Percentiles rank a stretch among this genome's conserved stretches.
Conservation (phyloP, 2,113 vertebrate genomes). For the Pholis gunnellus region DNA sequence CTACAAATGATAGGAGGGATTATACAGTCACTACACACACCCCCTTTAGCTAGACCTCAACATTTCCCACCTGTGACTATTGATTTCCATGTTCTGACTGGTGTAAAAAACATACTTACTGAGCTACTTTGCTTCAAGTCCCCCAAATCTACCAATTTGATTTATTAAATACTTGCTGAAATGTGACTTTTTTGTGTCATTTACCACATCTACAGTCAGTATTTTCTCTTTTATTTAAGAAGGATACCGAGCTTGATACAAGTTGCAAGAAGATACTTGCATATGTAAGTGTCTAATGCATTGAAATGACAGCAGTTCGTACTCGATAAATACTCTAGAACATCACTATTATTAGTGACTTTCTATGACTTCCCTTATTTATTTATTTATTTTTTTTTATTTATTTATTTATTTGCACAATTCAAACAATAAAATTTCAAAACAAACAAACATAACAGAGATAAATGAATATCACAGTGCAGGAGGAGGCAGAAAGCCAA, state of each 20-base stretch:
- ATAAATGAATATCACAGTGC: too few relatives aligned
- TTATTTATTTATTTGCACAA: too few relatives aligned
- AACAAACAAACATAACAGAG: too few relatives aligned
- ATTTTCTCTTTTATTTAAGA: not conserved
- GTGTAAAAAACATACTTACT: not conserved
- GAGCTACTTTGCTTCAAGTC: not conserved
- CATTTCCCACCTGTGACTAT: conserved; percentile 34
- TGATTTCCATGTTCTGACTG: not conserved
- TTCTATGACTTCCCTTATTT: not conserved
- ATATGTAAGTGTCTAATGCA: not conserved
- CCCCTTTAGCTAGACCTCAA: conserved; percentile 23
- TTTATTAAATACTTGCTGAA: not conserved
- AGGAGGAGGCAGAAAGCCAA: too few relatives aligned
- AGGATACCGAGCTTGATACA: not conserved
- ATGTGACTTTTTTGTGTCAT: not conserved
- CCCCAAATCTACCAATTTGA: not conserved
- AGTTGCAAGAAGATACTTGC: too few relatives aligned
- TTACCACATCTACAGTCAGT: not conserved
- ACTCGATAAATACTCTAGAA: not conserved
- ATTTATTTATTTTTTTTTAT: too few relatives aligned
- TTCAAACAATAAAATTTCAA: too few relatives aligned
- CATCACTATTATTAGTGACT: not conserved
- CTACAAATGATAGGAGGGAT: conserved; percentile 39
- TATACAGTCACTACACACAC: conserved; percentile 3
- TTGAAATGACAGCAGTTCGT: not conserved